phyloP scores from a whole-genome alignment of 2,888 invertebrate species.

The Glyphotaelius pellucidus region DNA sequence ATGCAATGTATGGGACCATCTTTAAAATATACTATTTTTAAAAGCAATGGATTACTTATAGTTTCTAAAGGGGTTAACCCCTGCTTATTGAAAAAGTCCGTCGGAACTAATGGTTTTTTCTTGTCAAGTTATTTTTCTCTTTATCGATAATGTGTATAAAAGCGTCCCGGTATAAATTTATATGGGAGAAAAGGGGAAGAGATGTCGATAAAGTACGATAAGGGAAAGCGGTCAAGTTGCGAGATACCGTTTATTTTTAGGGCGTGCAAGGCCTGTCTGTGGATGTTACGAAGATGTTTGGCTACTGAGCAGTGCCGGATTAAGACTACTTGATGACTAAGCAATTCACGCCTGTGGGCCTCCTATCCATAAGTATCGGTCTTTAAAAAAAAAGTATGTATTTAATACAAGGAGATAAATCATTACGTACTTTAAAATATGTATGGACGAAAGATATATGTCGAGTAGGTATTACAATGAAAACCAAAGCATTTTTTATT shows the following conservation, averaged over 20 bases:
- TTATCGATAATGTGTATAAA: slow-evolving; percentile 12
- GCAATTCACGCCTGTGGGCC: too few relatives aligned
- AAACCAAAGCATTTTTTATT: too few relatives aligned
- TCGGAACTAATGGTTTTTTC: slow-evolving; percentile 36
- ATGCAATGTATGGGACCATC: not conserved
- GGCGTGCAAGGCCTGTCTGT: not conserved
- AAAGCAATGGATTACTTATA: not conserved
- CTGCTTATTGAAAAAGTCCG: not conserved
- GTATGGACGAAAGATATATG: too few relatives aligned
- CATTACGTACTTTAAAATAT: too few relatives aligned
- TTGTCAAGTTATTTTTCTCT: slow-evolving; percentile 28
- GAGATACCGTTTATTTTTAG: not conserved
- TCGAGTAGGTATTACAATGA: too few relatives aligned
- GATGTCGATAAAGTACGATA: not conserved
- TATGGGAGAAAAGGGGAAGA: not conserved
- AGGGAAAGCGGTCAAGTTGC: not conserved
- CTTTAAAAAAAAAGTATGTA: too few relatives aligned
- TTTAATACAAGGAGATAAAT: too few relatives aligned
- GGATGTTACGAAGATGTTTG: not conserved
- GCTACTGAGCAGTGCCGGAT: too few relatives aligned
- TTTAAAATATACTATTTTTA: not conserved
- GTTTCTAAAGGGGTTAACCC: not conserved
- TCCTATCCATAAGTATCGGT: too few relatives aligned
- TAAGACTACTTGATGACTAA: too few relatives aligned
- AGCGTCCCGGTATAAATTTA: not conserved